A percentile compares a stretch with the other conserved stretches of the same genome.
Evolutionary conservation across 2,888 invertebrate species (phyloP).

Genomic region (Nomada ruficornis): DNA sequence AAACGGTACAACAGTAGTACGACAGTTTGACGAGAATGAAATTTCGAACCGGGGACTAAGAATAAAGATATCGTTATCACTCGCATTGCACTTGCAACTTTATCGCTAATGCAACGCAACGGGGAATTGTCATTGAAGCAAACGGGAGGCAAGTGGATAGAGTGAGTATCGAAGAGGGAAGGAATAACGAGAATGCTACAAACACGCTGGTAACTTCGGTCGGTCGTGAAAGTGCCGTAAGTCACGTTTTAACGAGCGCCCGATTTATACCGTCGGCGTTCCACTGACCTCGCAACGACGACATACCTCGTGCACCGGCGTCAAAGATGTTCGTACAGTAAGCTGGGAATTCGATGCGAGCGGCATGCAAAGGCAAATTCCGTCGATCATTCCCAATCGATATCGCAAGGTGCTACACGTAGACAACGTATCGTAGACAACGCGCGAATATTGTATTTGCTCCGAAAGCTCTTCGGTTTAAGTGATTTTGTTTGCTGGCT

Average conservation of each 20-base stretch:
- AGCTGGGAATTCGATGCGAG: constrained; percentile 28
- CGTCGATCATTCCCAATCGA: constrained; percentile 32
- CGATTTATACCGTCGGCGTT: constrained; percentile 63
- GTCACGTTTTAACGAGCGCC: constrained; percentile 66
- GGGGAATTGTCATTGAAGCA: background rate
- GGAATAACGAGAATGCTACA: constrained; percentile 43
- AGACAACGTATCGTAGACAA: background rate
- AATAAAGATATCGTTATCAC: background rate
- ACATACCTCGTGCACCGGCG: constrained; percentile 33
- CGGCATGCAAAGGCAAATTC: constrained; percentile 38
- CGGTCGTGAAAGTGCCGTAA: constrained; percentile 66
- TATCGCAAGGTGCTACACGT: background rate
- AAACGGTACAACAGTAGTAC: too few relatives aligned
- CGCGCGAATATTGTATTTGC: background rate
- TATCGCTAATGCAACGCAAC: constrained; percentile 8
- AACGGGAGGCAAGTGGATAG: constrained; percentile 22
- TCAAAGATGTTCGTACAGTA: constrained; percentile 22
- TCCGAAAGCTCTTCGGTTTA: background rate
- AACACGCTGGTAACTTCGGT: constrained; percentile 48
- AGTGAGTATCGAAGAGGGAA: constrained; percentile 25
- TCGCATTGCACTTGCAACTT: constrained; percentile 3
- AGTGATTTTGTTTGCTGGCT: background rate
- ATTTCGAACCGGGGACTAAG: background rate
- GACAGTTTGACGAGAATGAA: background rate
- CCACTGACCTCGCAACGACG: constrained; percentile 62